phyloP scores from a whole-genome alignment of 2,888 invertebrate species.

The Epistrophe grossulariae region DNA sequence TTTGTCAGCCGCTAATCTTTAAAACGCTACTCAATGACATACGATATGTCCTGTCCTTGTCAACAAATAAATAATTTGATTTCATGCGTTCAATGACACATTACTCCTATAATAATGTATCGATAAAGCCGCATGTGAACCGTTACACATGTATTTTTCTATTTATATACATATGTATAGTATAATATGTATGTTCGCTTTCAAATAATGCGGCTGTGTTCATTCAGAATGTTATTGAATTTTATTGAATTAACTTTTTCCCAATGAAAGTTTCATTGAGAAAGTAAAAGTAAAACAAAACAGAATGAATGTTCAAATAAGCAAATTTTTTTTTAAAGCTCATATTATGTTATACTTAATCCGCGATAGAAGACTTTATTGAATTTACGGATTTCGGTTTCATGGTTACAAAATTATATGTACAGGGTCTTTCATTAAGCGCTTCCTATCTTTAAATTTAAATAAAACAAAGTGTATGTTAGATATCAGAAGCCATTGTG shows the following conservation, averaged over 20 bases:
- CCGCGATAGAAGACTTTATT: too few relatives aligned
- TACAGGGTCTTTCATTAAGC: too few relatives aligned
- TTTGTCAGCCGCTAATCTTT: background rate
- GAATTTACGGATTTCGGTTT: too few relatives aligned
- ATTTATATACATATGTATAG: background rate
- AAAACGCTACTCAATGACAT: background rate
- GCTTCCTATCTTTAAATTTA: too few relatives aligned
- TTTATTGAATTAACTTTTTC: slow-evolving; percentile 35
- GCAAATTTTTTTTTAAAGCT: background rate
- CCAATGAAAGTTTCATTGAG: slow-evolving; percentile 43
- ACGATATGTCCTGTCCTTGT: background rate
- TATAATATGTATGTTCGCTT: too few relatives aligned
- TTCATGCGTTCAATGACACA: slow-evolving; percentile 44
- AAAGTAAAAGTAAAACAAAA: background rate
- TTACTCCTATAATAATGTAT: slow-evolving; percentile 27
- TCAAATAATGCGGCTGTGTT: background rate
- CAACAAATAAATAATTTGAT: slow-evolving; percentile 25
- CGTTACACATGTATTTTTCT: background rate
- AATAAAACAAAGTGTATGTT: too few relatives aligned
- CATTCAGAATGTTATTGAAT: slow-evolving; percentile 44
- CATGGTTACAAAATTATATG: too few relatives aligned
- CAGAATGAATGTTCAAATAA: slow-evolving; percentile 4
- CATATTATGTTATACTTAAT: background rate
- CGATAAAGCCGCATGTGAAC: slow-evolving; percentile 26
- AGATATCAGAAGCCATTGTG: too few relatives aligned